A percentile compares a stretch with the other conserved stretches of the same genome.
Evolutionary conservation across 2,113 vertebrate species (phyloP).

Genomic region (Strigops habroptila): DNA sequence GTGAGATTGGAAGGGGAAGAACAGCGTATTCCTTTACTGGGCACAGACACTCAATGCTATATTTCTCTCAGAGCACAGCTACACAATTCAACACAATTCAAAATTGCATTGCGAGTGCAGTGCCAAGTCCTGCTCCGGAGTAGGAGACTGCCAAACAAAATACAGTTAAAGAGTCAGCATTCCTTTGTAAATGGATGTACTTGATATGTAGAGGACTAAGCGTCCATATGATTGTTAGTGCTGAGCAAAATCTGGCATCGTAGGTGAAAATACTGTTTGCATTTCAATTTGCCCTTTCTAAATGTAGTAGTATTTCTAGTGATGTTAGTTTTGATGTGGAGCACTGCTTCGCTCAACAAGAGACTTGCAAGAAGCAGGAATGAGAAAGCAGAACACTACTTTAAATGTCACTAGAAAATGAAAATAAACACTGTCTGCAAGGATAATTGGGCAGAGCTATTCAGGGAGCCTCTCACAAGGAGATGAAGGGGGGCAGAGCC

Average conservation of each 20-base stretch:
- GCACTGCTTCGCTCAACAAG: background rate
- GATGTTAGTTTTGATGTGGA: background rate
- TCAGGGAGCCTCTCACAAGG: background rate
- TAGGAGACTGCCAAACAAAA: slow-evolving; percentile 34
- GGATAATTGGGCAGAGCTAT: background rate
- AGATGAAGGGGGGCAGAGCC: background rate
- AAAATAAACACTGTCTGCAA: slow-evolving; percentile 4
- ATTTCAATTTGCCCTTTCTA: slow-evolving; percentile 20
- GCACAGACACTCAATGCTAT: background rate
- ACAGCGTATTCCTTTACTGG: background rate
- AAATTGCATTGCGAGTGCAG: background rate
- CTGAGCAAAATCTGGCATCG: background rate
- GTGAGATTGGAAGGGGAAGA: background rate
- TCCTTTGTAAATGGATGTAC: slow-evolving; percentile 20
- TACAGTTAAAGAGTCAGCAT: slow-evolving; percentile 15
- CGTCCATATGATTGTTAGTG: background rate
- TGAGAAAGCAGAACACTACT: background rate
- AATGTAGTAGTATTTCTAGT: background rate
- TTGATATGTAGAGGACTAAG: background rate
- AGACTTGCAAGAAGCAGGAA: background rate
- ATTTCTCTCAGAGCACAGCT: background rate
- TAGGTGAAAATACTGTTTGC: background rate
- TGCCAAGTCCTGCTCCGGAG: slow-evolving; percentile 42
- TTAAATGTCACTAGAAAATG: slow-evolving; percentile 33
- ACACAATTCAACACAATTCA: background rate